Evolutionary conservation across 2,888 invertebrate genomes (phyloP), one percentile per base, ranked within the genome.

Genomic region (Folsomia candida): DNA sequence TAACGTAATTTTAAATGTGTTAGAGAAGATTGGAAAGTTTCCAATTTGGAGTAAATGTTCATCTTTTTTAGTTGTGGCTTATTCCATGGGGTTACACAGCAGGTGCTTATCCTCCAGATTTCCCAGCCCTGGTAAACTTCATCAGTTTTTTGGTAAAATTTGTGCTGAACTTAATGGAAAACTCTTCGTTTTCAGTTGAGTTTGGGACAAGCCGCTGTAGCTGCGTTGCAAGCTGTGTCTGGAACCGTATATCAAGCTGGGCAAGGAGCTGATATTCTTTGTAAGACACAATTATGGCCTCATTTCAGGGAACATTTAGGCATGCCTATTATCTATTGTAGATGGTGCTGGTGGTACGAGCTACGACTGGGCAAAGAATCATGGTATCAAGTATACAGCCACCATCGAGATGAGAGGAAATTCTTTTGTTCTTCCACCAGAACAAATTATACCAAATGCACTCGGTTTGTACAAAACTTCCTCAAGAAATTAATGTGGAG

Each of bases 261-360:
- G 78, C 72, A 73, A 62, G 75, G 75, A n/a, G 75, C 77, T 59
- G 77, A 77, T 69, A 58, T 76, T 11, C 68, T 77, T 2, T 76
- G 73, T 73, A 71, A 59, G 60, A 47, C 37, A 37, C 37, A 37
- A 37, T 37, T 37, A 9, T 4, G 14, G 37, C 14, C 37, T 9
- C 4, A 14, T 9, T 4, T 37, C 4, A 37, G 4, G 4, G 37
- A 14, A 37, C 14, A 4, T 37, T 37, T 4, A 14, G 37, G 4
- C 37, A 14, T 9, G 14, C 14, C 14, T 37, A 37, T 14, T 37
- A 37, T 9, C 14, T 37, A 29, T 24, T 28, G 2, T 68, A 85
- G 85, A 86, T 76, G 79, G 82, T 0, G 84, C 85, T 0, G 82
- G 85, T 1, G 86, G 86, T 11, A 85, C 84, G 14, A 83, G 84